Evolutionary conservation across 2,888 invertebrate species (phyloP), one percentile per base, ranked within the genome.

Genomic region (Cephus pulcher): DNA sequence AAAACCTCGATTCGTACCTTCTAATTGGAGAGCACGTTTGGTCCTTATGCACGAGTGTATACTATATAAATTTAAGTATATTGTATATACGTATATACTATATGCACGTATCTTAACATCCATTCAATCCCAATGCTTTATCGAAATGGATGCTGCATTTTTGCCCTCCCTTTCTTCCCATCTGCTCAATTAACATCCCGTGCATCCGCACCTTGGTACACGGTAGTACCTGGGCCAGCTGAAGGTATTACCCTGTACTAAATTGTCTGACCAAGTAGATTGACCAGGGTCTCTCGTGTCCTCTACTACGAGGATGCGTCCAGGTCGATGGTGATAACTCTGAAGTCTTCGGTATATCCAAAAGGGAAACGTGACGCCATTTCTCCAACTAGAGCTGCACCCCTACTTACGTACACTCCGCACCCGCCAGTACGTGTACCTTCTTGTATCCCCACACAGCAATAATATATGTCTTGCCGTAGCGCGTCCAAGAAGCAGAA

Each of bases 401-500:
- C 80, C 34, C 76, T 74, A 69, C 73, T 71, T 70, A 23, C 68
- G 35, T 68, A 80, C 68, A 23, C 71, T 33, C 71, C 12, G 75
- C 40, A 77, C 76, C 75, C 79, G 82, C 73, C 74, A 79, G 83
- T 81, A 82, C 83, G 81, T 75, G 71, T 71, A 12, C 34, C 32
- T 71, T 1, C 32, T n/a, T 34, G 71, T 33, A 32, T 12, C 32
- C 33, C 15, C 32, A 34, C 80, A 68, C 74, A 69, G 81, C 82
- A 84, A 82, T 86, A 86, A 87, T 82, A 88, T 89, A 89, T 88
- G 89, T 89, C 84, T 79, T 82, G 79, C 81, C 82, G 83, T 82
- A 81, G 82, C 82, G 82, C 83, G 83, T 88, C 86, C 88, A 88
- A 89, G 88, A 86, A 89, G 86, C 86, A 86, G 88, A 87, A 89